Percentiles rank a stretch among this genome's conserved stretches.
These are phyloP conservation scores for Cheilosia vulpina DNA, from an alignment of 2,888 invertebrate genomes.

Conservation along the genomic window DNA sequence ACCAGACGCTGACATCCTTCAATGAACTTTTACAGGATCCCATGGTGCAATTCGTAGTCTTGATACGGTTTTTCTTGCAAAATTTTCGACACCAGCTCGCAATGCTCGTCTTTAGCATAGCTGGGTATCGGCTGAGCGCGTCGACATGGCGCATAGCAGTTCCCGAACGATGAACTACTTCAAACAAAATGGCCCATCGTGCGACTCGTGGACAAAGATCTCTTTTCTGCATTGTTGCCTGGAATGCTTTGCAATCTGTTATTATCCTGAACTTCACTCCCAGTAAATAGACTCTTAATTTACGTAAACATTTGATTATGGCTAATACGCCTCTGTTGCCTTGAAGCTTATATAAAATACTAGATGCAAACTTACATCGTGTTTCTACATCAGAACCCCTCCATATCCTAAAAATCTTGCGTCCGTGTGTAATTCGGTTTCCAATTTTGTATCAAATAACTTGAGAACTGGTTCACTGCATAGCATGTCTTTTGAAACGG, in stretches of 20 bases:
- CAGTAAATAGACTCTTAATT: slow-evolving; percentile 77
- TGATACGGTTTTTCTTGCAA: too few relatives aligned
- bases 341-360: slow-evolving; percentile 33
- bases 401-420: slow-evolving; percentile 76
- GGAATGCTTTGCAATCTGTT: slow-evolving; percentile 78
- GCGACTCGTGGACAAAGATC: too few relatives aligned
- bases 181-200: too few relatives aligned
- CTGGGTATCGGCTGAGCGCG: too few relatives aligned
- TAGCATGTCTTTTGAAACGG: slow-evolving; percentile 1
- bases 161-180: too few relatives aligned
- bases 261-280: slow-evolving; percentile 77
- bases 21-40: slow-evolving; percentile 7
- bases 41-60: too few relatives aligned
- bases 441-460: slow-evolving; percentile 74
- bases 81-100: slow-evolving; percentile 1
- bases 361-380: slow-evolving; percentile 41
- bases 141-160: too few relatives aligned
- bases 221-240: slow-evolving; percentile 77
- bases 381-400: slow-evolving; percentile 76
- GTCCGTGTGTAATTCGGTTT: slow-evolving; percentile 78
- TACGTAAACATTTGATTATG: slow-evolving; percentile 21
- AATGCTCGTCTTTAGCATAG: slow-evolving; percentile 1
- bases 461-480: slow-evolving; percentile 75
- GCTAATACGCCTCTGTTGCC: slow-evolving; percentile 52
- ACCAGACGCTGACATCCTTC: slow-evolving; percentile 6